These are phyloP conservation scores for Colossoma macropomum DNA, from an alignment of 2,113 vertebrate genomes.

Conservation along the genomic window DNA sequence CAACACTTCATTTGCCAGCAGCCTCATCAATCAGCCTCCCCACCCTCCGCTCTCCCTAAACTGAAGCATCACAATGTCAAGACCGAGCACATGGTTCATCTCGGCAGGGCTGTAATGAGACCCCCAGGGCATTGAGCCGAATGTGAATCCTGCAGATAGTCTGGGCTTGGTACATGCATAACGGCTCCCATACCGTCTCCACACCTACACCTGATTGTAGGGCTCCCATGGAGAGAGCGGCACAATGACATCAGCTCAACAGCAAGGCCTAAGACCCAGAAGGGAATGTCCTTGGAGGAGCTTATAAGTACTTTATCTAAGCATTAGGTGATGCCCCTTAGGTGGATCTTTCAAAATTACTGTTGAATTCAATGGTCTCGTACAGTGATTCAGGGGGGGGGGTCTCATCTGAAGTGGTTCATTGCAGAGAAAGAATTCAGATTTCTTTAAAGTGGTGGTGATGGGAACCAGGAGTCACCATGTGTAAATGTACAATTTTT, in stretches of 20 bases:
- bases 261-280: background rate
- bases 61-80: constrained; percentile 1
- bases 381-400: too few species aligned
- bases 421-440: too few species aligned
- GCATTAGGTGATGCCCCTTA: background rate
- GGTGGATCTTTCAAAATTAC: background rate
- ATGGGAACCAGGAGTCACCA: too few species aligned
- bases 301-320: background rate
- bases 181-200: background rate
- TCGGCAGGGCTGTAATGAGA: constrained; percentile 35
- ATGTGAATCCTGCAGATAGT: background rate
- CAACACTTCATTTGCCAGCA: background rate
- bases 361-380: background rate
- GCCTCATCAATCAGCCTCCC: background rate
- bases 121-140: constrained; percentile 12
- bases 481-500: too few species aligned
- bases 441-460: too few species aligned
- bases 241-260: background rate
- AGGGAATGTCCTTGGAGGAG: background rate
- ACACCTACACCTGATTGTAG: background rate
- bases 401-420: too few species aligned
- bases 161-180: background rate
- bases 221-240: background rate
- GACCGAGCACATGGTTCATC: background rate
- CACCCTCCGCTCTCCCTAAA: background rate